phyloP scores from a whole-genome alignment of 2,888 invertebrate genomes.

The Didymodactylos carnosus region DNA sequence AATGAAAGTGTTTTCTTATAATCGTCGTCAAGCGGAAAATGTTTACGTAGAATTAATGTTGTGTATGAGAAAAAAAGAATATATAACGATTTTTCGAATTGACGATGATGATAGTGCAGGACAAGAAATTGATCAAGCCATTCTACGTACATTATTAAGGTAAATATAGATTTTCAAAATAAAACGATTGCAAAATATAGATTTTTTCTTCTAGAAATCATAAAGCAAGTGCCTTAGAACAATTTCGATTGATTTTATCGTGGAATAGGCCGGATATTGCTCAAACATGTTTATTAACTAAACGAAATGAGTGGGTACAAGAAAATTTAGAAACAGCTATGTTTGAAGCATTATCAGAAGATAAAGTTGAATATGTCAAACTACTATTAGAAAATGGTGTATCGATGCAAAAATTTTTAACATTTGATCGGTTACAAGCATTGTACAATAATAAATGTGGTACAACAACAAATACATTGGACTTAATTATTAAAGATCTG shows the following conservation, averaged over 20 bases:
- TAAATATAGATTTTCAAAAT: neutral
- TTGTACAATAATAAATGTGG: constrained; percentile 50
- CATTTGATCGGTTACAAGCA: constrained; percentile 79
- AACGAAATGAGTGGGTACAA: neutral
- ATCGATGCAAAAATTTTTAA: constrained; percentile 86
- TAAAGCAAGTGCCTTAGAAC: neutral
- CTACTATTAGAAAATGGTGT: constrained; percentile 88
- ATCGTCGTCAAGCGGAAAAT: constrained; percentile 57
- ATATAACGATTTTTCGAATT: constrained; percentile 54
- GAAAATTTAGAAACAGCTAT: constrained; percentile 66
- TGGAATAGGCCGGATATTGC: constrained; percentile 98
- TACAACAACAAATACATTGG: constrained; percentile 54
- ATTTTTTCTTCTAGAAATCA: neutral
- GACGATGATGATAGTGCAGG: constrained; percentile 46
- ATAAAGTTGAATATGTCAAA: constrained; percentile 90
- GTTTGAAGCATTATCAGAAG: constrained; percentile 93
- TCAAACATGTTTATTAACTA: constrained; percentile 65
- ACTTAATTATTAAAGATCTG: constrained; percentile 72
- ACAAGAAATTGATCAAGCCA: constrained; percentile 75
- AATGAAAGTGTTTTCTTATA: constrained; percentile 76
- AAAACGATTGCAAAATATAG: neutral
- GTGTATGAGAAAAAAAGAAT: constrained; percentile 71
- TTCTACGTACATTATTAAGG: constrained; percentile 52
- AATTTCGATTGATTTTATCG: neutral
- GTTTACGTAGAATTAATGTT: constrained; percentile 74